phyloP scores from a whole-genome alignment of 2,113 vertebrate species.

The Spea bombifrons region DNA sequence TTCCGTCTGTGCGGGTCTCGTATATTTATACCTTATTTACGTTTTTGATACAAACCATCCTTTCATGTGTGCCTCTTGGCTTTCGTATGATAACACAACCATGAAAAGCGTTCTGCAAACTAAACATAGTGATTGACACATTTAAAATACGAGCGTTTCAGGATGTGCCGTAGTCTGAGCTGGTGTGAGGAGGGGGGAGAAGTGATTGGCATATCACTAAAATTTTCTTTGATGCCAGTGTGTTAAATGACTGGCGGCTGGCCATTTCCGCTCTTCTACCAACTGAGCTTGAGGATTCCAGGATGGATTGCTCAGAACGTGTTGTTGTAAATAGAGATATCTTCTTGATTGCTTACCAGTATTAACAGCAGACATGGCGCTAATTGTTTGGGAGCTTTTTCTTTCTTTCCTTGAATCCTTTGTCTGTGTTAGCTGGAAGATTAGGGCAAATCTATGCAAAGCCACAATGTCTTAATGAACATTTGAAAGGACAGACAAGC shows the following conservation, averaged over 20 bases:
- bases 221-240: constrained; percentile 1
- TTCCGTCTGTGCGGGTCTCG: neutral
- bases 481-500: too few relatives aligned
- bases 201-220: constrained; percentile 13
- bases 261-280: neutral
- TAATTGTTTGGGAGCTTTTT: too few relatives aligned
- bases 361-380: too few relatives aligned
- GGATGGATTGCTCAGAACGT: too few relatives aligned
- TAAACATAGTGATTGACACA: constrained; percentile 20
- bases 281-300: too few relatives aligned
- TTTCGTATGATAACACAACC: constrained; percentile 23
- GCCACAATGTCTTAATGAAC: too few relatives aligned
- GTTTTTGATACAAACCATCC: constrained; percentile 5
- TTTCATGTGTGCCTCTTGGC: constrained; percentile 9
- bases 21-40: constrained; percentile 4
- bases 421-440: too few relatives aligned
- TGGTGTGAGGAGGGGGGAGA: neutral
- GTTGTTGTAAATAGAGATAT: too few relatives aligned
- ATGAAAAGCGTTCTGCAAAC: constrained; percentile 8
- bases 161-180: neutral
- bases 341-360: too few relatives aligned
- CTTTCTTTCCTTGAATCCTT: too few relatives aligned
- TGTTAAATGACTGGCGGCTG: neutral
- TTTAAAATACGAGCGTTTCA: constrained; percentile 1
- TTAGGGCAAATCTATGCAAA: too few relatives aligned